Percentiles rank a stretch among this genome's conserved stretches.
phyloP scores from a whole-genome alignment of 1,140 invertebrate genomes.

The Formica exsecta region DNA sequence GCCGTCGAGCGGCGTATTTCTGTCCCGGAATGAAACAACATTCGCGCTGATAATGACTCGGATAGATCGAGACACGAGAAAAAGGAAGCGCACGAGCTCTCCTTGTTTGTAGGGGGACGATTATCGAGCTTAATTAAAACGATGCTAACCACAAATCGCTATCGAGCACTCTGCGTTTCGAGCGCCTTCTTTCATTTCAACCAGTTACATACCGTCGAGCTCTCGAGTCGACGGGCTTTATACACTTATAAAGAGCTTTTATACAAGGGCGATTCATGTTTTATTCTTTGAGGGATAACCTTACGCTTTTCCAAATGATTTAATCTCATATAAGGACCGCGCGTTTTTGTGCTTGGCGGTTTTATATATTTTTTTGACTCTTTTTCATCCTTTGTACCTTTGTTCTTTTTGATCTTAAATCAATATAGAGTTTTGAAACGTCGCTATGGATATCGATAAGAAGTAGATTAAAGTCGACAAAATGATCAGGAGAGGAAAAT shows the following conservation, averaged over 20 bases:
- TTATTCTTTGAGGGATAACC: constrained; percentile 67
- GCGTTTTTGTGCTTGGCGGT: not conserved
- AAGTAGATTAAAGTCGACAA: constrained; percentile 7
- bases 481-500: not conserved
- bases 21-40: constrained; percentile 25
- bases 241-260: constrained; percentile 30
- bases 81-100: constrained; percentile 63
- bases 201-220: constrained; percentile 68
- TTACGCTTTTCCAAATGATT: constrained; percentile 34
- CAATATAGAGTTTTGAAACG: not conserved
- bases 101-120: constrained; percentile 27
- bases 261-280: constrained; percentile 64
- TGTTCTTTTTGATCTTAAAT: not conserved
- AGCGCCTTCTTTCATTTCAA: constrained; percentile 71
- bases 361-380: not conserved
- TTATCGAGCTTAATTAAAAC: constrained; percentile 75
- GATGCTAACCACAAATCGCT: constrained; percentile 72
- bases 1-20: constrained; percentile 24
- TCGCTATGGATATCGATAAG: not conserved
- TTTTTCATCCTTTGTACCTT: not conserved
- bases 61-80: constrained; percentile 40
- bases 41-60: not conserved
- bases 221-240: constrained; percentile 64
- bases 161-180: constrained; percentile 64
- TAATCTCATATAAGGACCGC: constrained; percentile 7